Conservation (phyloP, 2,113 vertebrate species). For the Syngnathus floridae region DNA sequence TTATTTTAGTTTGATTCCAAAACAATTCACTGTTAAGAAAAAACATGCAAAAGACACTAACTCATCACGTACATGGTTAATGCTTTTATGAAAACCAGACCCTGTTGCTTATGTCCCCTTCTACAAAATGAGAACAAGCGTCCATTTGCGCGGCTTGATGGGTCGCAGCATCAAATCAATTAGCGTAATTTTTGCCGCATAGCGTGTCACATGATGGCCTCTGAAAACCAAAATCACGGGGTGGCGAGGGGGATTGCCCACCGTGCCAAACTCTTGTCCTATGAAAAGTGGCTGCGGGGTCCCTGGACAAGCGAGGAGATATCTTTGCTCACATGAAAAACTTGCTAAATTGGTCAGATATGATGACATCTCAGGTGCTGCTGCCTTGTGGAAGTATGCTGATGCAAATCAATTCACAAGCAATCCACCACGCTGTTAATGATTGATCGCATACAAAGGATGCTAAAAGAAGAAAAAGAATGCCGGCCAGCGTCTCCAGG, state of each 20-base stretch:
- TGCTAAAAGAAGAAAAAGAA: background rate
- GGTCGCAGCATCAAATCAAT: constrained; percentile 58
- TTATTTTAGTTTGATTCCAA: too few relatives aligned
- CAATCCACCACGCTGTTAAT: background rate
- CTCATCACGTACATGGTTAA: too few relatives aligned
- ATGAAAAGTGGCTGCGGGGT: constrained; percentile 35
- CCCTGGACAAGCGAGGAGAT: background rate
- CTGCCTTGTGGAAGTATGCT: background rate
- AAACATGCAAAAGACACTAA: background rate
- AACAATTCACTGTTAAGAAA: constrained; percentile 6
- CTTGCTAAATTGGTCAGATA: background rate
- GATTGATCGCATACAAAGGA: background rate
- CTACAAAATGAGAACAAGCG: constrained; percentile 31
- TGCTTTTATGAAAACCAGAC: background rate
- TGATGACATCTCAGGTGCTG: background rate
- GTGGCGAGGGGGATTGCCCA: background rate
- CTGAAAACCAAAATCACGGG: constrained; percentile 66
- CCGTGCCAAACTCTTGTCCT: constrained; percentile 18
- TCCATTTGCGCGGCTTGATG: constrained; percentile 50
- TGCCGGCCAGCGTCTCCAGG: background rate
- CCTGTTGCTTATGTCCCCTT: background rate
- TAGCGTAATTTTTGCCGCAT: constrained; percentile 54
- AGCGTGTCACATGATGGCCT: constrained; percentile 55
- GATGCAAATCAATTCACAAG: background rate
- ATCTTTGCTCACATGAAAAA: background rate